These are phyloP conservation scores for Colostygia pectinataria DNA, from an alignment of 2,888 invertebrate genomes.

Conservation along the genomic window DNA sequence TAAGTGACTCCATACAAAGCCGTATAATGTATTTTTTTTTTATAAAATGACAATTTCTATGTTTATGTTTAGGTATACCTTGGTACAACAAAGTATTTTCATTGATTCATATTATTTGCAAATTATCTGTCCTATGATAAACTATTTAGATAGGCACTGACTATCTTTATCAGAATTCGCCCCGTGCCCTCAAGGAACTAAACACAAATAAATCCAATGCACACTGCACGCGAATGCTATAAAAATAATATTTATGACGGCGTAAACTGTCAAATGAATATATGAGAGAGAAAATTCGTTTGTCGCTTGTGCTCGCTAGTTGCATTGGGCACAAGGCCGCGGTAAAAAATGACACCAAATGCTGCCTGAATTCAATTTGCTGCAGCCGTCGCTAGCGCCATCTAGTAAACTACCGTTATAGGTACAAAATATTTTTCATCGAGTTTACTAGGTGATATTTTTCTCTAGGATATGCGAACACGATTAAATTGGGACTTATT, in stretches of 20 bases:
- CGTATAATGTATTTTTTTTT: too few relatives aligned
- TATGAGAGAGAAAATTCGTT: conserved; percentile 39
- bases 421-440: conserved; percentile 18
- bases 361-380: conserved; percentile 40
- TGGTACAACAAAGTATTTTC: too few relatives aligned
- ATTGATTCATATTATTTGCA: too few relatives aligned
- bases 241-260: conserved; percentile 43
- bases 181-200: conserved; percentile 17
- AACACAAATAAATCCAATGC: conserved; percentile 25
- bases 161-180: conserved; percentile 12
- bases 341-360: conserved; percentile 39
- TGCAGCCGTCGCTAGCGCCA: conserved; percentile 39
- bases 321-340: conserved; percentile 19
- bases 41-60: too few relatives aligned
- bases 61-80: too few relatives aligned
- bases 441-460: conserved; percentile 3
- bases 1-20: too few relatives aligned
- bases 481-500: too few relatives aligned
- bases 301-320: conserved; percentile 26
- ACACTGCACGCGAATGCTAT: conserved; percentile 30
- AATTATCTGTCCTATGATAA: too few relatives aligned
- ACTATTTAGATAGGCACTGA: not conserved
- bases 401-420: conserved; percentile 23
- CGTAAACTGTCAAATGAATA: conserved; percentile 40
- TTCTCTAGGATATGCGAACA: not conserved